Evolutionary conservation across 2,888 invertebrate genomes (phyloP).

Genomic region (Zhuqinia jingwanae): DNA sequence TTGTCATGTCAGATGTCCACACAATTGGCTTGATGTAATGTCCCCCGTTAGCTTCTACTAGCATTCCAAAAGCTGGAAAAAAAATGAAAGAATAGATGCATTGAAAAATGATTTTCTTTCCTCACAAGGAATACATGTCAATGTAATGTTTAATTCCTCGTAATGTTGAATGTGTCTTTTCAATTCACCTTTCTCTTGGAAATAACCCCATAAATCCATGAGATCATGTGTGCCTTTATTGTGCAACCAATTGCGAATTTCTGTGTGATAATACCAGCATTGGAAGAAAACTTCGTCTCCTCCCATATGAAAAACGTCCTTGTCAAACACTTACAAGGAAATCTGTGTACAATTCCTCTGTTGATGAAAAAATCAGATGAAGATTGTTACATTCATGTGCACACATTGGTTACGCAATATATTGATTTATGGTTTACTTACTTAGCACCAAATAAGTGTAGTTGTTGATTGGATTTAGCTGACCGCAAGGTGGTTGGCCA

Average conservation of each 20-base stretch:
- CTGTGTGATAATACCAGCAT: conserved; percentile 89
- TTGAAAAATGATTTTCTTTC: too few species aligned
- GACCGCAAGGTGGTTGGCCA: conserved; percentile 87
- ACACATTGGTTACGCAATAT: too few species aligned
- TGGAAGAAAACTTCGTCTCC: conserved; percentile 81
- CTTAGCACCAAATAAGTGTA: conserved; percentile 81
- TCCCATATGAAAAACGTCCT: conserved; percentile 86
- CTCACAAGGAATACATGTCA: too few species aligned
- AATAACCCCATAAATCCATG: conserved; percentile 88
- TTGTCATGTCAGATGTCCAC: conserved; percentile 91
- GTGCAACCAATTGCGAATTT: conserved; percentile 86
- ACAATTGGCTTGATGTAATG: conserved; percentile 84
- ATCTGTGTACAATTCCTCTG: conserved; percentile 85
- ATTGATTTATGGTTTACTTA: conserved; percentile 48
- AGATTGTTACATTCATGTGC: too few species aligned
- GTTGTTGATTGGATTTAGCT: conserved; percentile 80
- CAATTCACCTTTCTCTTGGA: conserved; percentile 84
- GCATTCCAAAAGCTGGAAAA: conserved; percentile 82
- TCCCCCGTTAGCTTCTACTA: conserved; percentile 84
- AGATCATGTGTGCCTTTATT: conserved; percentile 84
- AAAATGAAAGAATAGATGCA: conserved; percentile 2
- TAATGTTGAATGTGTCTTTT: too few species aligned
- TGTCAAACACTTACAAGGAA: conserved; percentile 87
- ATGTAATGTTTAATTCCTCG: not conserved
- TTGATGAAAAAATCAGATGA: conserved; percentile 22